Percentiles rank a stretch among this genome's conserved stretches.
Conservation (phyloP, 2,888 invertebrate species). For the Kuschelorhynchus macadamiae region DNA sequence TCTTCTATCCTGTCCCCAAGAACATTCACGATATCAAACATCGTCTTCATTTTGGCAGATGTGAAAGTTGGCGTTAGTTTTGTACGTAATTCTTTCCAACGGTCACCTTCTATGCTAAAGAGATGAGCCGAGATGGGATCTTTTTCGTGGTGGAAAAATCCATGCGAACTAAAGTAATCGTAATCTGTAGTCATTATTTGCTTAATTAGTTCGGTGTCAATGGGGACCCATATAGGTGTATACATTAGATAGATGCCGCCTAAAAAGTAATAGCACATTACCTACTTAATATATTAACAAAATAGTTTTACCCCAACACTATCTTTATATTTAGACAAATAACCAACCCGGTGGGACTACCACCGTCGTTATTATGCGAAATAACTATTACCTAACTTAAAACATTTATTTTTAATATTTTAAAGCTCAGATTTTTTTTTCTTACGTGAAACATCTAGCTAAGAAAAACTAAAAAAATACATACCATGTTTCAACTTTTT, state of each 20-base stretch:
- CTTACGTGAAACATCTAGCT: too few species aligned
- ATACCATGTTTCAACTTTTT: slow-evolving; percentile 9
- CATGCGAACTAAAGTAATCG: slow-evolving; percentile 7
- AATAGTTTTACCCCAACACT: too few species aligned
- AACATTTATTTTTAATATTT: too few species aligned
- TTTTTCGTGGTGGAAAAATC: slow-evolving; percentile 15
- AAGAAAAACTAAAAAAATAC: neutral
- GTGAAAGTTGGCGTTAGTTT: slow-evolving; percentile 77
- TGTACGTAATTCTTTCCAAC: slow-evolving; percentile 74
- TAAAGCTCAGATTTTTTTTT: neutral
- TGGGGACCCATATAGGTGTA: slow-evolving; percentile 1
- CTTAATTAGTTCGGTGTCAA: slow-evolving; percentile 9
- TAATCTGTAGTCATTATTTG: slow-evolving; percentile 17
- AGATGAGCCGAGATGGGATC: slow-evolving; percentile 68
- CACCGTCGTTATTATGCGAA: too few species aligned
- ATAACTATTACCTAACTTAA: too few species aligned
- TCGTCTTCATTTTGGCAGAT: slow-evolving; percentile 57
- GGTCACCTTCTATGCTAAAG: slow-evolving; percentile 70
- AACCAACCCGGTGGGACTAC: too few species aligned
- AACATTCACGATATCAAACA: slow-evolving; percentile 9
- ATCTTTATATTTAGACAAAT: too few species aligned
- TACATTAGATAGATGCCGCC: slow-evolving; percentile 16
- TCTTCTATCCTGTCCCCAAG: slow-evolving; percentile 7
- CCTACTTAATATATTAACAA: neutral
- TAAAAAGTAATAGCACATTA: neutral